Evolutionary conservation across 2,797 vertebrate species (phyloP).

Genomic region (Clarias platycephalus): DNA sequence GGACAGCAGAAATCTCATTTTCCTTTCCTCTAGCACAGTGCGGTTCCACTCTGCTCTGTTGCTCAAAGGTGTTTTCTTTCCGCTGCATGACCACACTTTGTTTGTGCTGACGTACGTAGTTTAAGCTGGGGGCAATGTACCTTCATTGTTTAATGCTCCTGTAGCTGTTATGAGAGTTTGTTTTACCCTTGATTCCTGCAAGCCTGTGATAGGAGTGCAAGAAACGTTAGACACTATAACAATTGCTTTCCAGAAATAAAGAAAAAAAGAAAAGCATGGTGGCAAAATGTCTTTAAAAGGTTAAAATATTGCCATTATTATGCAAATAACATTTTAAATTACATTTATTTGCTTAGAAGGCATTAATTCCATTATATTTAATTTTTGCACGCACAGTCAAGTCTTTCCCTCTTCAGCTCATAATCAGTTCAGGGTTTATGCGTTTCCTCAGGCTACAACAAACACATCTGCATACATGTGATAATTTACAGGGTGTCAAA

Average conservation of each 20-base stretch:
- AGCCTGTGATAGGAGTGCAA: conserved; percentile 22
- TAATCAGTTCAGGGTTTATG: not conserved
- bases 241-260: conserved; percentile 18
- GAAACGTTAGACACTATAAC: conserved; percentile 9
- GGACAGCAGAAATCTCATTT: not conserved
- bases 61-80: conserved; percentile 44
- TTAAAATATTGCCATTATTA: not conserved
- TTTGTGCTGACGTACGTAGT: conserved; percentile 53
- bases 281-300: not conserved
- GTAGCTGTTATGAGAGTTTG: conserved; percentile 21
- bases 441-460: not conserved
- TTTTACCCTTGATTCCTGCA: conserved; percentile 44
- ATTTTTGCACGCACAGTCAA: not conserved
- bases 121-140: conserved; percentile 27
- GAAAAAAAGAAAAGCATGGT: not conserved
- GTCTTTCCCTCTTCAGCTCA: not conserved
- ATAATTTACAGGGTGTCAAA: not conserved
- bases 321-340: conserved; percentile 28
- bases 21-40: not conserved
- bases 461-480: not conserved
- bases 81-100: conserved; percentile 28
- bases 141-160: conserved; percentile 40
- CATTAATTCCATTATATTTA: conserved; percentile 32
- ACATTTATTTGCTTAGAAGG: conserved; percentile 35
- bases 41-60: conserved; percentile 23